These are phyloP conservation scores for Pelmatolapia mariae DNA, from an alignment of 2,113 vertebrate genomes.

Conservation along the genomic window DNA sequence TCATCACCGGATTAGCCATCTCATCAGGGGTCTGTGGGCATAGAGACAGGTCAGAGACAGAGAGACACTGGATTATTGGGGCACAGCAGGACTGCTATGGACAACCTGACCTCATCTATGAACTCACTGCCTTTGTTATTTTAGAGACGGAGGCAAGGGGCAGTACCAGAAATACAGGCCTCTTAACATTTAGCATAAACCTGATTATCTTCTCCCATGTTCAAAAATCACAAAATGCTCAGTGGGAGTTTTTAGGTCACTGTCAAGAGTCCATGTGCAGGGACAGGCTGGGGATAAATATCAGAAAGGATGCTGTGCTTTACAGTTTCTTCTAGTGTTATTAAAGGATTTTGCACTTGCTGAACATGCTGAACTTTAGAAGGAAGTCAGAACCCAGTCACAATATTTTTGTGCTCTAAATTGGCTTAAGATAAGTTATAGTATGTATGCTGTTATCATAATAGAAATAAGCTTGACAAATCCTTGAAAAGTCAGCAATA, in stretches of 20 bases:
- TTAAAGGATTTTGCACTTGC: not conserved
- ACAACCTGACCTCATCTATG: conserved; percentile 62
- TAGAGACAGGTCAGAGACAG: conserved; percentile 54
- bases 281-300: not conserved
- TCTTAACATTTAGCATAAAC: conserved; percentile 38
- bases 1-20: conserved; percentile 52
- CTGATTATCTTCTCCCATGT: conserved; percentile 40
- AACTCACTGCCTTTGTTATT: conserved; percentile 67
- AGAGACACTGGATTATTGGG: conserved; percentile 62
- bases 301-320: not conserved
- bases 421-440: not conserved
- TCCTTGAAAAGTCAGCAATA: not conserved
- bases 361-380: not conserved
- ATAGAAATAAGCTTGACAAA: not conserved
- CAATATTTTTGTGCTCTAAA: not conserved
- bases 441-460: not conserved
- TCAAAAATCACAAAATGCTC: conserved; percentile 18
- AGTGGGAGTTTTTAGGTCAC: conserved; percentile 3
- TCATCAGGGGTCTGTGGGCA: conserved; percentile 35
- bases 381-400: not conserved
- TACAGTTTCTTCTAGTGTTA: not conserved
- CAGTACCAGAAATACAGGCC: conserved; percentile 9
- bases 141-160: conserved; percentile 29
- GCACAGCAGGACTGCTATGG: conserved; percentile 51
- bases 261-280: conserved; percentile 10